Conservation (phyloP, 2,113 vertebrate genomes). For the Stigmatopora nigra region DNA sequence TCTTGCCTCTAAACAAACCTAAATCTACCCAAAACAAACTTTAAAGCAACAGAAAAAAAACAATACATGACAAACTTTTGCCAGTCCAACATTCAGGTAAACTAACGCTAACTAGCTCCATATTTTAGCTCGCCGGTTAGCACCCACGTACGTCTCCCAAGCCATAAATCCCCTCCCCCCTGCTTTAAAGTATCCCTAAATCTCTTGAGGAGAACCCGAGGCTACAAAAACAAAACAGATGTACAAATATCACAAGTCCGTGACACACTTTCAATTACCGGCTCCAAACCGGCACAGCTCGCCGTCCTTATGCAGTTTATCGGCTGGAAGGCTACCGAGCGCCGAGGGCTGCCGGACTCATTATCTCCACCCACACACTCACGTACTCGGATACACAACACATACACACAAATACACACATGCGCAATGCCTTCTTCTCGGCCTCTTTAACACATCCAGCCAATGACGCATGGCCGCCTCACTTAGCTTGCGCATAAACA, state of each 20-base stretch:
- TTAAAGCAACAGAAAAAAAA: too few species aligned
- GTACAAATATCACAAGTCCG: constrained; percentile 42
- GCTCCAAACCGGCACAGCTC: constrained; percentile 44
- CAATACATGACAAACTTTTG: too few species aligned
- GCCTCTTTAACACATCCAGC: constrained; percentile 24
- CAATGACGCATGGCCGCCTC: constrained; percentile 10
- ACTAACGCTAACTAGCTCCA: too few species aligned
- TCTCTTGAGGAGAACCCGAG: constrained; percentile 30
- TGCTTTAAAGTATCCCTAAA: constrained; percentile 45
- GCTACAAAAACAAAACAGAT: constrained; percentile 42
- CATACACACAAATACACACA: background rate
- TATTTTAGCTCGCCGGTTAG: too few species aligned
- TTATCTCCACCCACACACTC: constrained; percentile 29
- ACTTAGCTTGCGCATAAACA: constrained; percentile 16
- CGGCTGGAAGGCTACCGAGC: constrained; percentile 36
- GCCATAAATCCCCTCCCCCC: background rate
- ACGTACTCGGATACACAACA: background rate
- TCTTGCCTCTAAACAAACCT: too few species aligned
- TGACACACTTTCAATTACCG: constrained; percentile 54
- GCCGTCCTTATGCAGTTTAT: constrained; percentile 49
- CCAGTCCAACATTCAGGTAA: too few species aligned
- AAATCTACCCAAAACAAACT: too few species aligned
- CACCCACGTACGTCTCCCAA: too few species aligned
- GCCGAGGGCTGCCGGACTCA: constrained; percentile 43
- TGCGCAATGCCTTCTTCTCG: background rate